Evolutionary conservation across 2,888 invertebrate species (phyloP).

Genomic region (Alviniconcha strummeri): DNA sequence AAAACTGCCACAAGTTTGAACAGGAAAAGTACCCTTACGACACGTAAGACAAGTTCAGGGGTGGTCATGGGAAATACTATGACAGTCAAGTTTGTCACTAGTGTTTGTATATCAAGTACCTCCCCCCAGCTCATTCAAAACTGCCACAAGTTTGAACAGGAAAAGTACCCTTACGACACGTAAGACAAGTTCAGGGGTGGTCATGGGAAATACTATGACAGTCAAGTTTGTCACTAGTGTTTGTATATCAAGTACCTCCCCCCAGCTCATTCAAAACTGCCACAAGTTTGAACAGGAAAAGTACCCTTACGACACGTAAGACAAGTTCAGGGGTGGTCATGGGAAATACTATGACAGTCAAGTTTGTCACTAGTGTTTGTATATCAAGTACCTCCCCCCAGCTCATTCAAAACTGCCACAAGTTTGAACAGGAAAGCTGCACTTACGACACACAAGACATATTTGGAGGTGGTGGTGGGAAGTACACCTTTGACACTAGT

Average conservation of each 20-base stretch:
- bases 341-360: too few species aligned
- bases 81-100: too few species aligned
- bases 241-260: conserved; percentile 54
- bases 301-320: conserved; percentile 76
- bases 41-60: conserved; percentile 60
- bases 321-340: too few species aligned
- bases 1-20: conserved; percentile 85
- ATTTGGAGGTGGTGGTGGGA: conserved; percentile 37
- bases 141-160: conserved; percentile 83
- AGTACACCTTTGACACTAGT: too few species aligned
- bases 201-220: background rate
- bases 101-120: too few species aligned
- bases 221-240: too few species aligned
- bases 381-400: too few species aligned
- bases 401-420: conserved; percentile 85
- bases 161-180: conserved; percentile 76
- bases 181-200: conserved; percentile 45
- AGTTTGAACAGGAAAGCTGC: conserved; percentile 78
- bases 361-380: too few species aligned
- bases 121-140: conserved; percentile 77
- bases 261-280: conserved; percentile 78
- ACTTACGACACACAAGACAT: conserved; percentile 75
- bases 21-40: conserved; percentile 76
- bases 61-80: background rate
- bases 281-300: conserved; percentile 81